These are phyloP conservation scores for Amphiduros pacificus DNA, from an alignment of 2,888 invertebrate species.

Conservation along the genomic window DNA sequence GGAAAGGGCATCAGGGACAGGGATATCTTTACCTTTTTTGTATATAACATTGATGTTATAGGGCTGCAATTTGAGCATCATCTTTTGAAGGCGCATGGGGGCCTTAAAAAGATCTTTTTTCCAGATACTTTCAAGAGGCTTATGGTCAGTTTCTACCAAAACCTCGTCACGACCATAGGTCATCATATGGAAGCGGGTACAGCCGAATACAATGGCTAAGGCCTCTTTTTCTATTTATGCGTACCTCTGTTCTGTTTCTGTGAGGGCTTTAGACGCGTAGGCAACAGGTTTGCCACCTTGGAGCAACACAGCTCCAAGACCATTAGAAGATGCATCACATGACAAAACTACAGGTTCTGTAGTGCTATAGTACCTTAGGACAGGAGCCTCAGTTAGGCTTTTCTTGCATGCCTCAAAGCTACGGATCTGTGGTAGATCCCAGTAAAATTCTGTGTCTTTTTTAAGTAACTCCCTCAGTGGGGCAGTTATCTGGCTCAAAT, in stretches of 20 bases:
- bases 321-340: background rate
- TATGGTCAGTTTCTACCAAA: slow-evolving; percentile 28
- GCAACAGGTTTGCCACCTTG: slow-evolving; percentile 27
- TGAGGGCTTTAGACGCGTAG: slow-evolving; percentile 25
- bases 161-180: slow-evolving; percentile 6
- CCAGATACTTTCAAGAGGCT: slow-evolving; percentile 29
- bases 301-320: slow-evolving; percentile 16
- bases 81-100: slow-evolving; percentile 30
- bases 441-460: background rate
- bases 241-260: slow-evolving; percentile 11
- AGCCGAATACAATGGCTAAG: background rate
- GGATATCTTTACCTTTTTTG: slow-evolving; percentile 3
- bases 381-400: slow-evolving; percentile 6
- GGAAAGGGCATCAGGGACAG: slow-evolving; percentile 3
- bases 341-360: slow-evolving; percentile 4
- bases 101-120: slow-evolving; percentile 26
- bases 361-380: slow-evolving; percentile 14
- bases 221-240: slow-evolving; percentile 2
- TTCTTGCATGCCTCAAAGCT: background rate
- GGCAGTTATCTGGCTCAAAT: background rate
- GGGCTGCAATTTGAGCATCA: slow-evolving; percentile 31
- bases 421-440: background rate
- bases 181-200: slow-evolving; percentile 5
- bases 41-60: slow-evolving; percentile 7
- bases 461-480: background rate